phyloP scores from a whole-genome alignment of 2,113 vertebrate genomes.

The Salvelinus alpinus region DNA sequence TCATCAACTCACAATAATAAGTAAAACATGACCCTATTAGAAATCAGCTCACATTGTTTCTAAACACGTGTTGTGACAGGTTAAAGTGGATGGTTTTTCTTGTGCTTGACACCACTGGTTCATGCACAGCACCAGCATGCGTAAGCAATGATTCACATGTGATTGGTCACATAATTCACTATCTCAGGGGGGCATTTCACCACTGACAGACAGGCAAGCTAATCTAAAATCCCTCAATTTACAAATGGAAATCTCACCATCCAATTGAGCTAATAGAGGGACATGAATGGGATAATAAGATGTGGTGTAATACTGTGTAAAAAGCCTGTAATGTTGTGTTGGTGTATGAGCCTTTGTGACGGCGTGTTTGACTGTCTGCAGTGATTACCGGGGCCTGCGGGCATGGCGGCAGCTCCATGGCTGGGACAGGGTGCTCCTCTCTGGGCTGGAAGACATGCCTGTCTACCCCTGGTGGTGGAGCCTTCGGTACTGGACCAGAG shows the following conservation, averaged over 20 bases:
- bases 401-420: constrained; percentile 58
- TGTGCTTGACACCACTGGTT: constrained; percentile 45
- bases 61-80: constrained; percentile 11
- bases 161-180: constrained; percentile 74
- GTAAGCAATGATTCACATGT: constrained; percentile 63
- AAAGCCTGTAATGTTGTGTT: constrained; percentile 80
- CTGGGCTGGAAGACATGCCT: constrained; percentile 62
- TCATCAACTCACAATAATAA: too few species aligned
- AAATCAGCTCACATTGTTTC: too few species aligned
- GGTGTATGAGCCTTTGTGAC: constrained; percentile 71
- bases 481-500: constrained; percentile 42
- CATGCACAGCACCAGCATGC: constrained; percentile 34
- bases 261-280: constrained; percentile 82
- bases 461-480: constrained; percentile 55
- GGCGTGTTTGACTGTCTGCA: constrained; percentile 73
- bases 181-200: constrained; percentile 72
- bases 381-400: constrained; percentile 71
- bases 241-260: constrained; percentile 82
- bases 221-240: constrained; percentile 82
- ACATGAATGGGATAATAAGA: constrained; percentile 81
- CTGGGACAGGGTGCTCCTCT: constrained; percentile 65
- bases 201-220: constrained; percentile 76
- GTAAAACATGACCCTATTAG: too few species aligned
- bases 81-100: constrained; percentile 44
- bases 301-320: constrained; percentile 82